These are phyloP conservation scores for Tragelaphus eurycerus DNA, from an alignment of 2,797 vertebrate genomes.

Conservation along the genomic window DNA sequence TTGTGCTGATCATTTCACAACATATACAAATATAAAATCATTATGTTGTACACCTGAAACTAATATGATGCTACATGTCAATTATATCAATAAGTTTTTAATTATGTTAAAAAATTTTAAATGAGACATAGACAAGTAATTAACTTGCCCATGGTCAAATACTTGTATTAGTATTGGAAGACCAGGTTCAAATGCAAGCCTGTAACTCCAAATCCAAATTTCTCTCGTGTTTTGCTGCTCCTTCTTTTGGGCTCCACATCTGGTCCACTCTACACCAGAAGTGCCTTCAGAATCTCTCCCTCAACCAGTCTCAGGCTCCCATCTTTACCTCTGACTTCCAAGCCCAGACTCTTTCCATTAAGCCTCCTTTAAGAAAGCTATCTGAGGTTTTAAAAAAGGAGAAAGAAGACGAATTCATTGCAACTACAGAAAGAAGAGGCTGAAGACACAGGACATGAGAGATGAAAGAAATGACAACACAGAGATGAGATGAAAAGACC, in stretches of 20 bases:
- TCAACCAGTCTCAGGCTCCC: background rate
- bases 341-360: background rate
- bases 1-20: background rate
- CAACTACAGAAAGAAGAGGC: background rate
- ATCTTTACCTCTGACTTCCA: background rate
- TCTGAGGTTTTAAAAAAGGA: background rate
- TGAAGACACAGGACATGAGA: background rate
- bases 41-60: background rate
- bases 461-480: background rate
- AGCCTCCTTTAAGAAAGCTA: background rate
- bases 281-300: background rate
- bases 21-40: background rate
- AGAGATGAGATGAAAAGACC: background rate
- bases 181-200: background rate
- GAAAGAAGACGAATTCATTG: background rate
- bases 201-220: background rate
- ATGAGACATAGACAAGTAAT: background rate
- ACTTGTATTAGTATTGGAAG: background rate
- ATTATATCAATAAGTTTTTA: background rate
- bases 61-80: background rate
- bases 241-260: background rate
- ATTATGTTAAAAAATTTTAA: background rate
- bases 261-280: background rate
- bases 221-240: background rate
- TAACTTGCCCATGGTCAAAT: background rate